phyloP scores from a whole-genome alignment of 2,113 vertebrate species.

The Phyllostomus hastatus region DNA sequence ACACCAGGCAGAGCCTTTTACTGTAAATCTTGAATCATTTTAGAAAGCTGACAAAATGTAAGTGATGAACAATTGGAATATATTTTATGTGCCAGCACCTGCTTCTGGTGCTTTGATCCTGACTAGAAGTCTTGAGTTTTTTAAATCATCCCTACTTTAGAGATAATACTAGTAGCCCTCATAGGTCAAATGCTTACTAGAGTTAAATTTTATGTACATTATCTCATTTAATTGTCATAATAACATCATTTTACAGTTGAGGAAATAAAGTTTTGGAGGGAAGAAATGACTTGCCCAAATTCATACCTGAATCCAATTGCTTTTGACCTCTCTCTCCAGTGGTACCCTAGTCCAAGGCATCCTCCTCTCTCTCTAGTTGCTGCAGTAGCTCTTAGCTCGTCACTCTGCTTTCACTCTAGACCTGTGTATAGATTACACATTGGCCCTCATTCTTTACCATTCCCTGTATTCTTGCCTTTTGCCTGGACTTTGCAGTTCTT shows the following conservation, averaged over 20 bases:
- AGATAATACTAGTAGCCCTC: background rate
- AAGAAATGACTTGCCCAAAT: background rate
- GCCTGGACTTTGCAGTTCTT: background rate
- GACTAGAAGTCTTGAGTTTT: background rate
- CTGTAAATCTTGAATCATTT: background rate
- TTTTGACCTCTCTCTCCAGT: background rate
- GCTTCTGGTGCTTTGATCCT: background rate
- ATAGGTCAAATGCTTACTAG: background rate
- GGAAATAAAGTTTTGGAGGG: background rate
- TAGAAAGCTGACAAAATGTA: background rate
- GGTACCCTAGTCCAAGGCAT: background rate
- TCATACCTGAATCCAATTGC: background rate
- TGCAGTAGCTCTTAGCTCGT: background rate
- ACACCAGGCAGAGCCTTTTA: background rate
- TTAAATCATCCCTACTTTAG: background rate
- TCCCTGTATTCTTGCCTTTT: background rate
- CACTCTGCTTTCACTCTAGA: background rate
- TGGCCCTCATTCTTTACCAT: background rate
- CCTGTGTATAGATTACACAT: background rate
- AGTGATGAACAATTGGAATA: background rate
- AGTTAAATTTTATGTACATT: too few species aligned
- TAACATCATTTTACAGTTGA: background rate
- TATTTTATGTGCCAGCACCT: background rate
- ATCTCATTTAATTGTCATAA: background rate
- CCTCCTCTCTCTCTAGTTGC: background rate